Evolutionary conservation across 2,888 invertebrate species (phyloP).

Genomic region (Nomada ruficornis): DNA sequence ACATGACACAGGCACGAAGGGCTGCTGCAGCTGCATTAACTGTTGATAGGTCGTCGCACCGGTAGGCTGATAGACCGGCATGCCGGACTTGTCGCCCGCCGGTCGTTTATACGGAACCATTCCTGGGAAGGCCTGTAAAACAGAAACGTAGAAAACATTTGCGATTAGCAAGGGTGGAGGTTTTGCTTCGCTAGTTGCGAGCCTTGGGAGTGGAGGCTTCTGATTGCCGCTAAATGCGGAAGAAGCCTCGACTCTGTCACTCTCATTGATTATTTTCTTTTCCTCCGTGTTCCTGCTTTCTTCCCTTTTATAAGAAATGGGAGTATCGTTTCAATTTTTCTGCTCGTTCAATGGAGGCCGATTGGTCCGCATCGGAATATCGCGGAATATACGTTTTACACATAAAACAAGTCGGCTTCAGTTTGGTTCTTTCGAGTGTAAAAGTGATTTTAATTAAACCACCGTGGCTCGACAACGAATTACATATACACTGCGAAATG

Average conservation of each 20-base stretch:
- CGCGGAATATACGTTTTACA: neutral
- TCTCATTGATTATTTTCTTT: neutral
- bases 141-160: conserved; percentile 54
- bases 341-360: too few species aligned
- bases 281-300: conserved; percentile 22
- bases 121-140: conserved; percentile 94
- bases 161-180: conserved; percentile 44
- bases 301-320: conserved; percentile 38
- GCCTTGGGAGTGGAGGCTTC: conserved; percentile 47
- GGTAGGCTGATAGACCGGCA: conserved; percentile 96
- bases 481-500: too few species aligned
- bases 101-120: conserved; percentile 98
- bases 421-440: neutral
- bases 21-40: conserved; percentile 97
- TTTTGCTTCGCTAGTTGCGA: neutral
- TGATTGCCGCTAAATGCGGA: neutral
- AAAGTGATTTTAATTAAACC: neutral
- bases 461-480: too few species aligned
- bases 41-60: conserved; percentile 96
- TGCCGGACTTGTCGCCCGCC: conserved; percentile 97
- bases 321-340: neutral
- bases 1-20: conserved; percentile 99
- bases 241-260: conserved; percentile 49
- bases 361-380: neutral
- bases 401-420: neutral